Conservation (phyloP, 2,888 invertebrate genomes). For the Aradus depressus region DNA sequence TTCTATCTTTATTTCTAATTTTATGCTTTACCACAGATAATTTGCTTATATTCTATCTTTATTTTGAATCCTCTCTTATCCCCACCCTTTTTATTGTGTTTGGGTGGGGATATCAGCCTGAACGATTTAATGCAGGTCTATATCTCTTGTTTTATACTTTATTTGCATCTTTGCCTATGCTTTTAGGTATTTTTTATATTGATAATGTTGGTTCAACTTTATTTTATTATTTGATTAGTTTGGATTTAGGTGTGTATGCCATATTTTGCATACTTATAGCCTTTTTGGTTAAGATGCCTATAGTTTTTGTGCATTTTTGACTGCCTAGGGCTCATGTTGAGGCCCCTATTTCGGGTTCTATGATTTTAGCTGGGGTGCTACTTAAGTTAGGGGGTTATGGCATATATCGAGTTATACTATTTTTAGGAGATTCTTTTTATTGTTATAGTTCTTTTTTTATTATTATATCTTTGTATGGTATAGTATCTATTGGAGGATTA, state of each 20-base stretch:
- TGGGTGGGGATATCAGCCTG: conserved; percentile 55
- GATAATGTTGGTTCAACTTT: conserved; percentile 29
- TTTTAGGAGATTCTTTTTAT: background rate
- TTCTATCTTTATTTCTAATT: conserved; percentile 46
- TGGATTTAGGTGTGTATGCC: too few relatives aligned
- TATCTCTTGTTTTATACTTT: conserved; percentile 62
- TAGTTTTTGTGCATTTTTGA: conserved; percentile 8
- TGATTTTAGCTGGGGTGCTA: conserved; percentile 2
- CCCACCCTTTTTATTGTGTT: conserved; percentile 56
- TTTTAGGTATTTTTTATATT: conserved; percentile 46
- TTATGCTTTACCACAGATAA: conserved; percentile 46
- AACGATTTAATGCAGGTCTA: conserved; percentile 52
- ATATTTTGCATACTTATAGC: background rate
- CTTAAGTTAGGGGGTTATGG: conserved; percentile 3
- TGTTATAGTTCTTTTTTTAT: background rate
- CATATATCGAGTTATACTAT: background rate
- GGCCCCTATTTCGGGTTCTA: conserved; percentile 7
- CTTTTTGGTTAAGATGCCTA: conserved; percentile 6
- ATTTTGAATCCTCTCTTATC: conserved; percentile 57
- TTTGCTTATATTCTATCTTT: conserved; percentile 56
- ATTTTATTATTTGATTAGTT: conserved; percentile 37
- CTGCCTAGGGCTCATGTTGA: conserved; percentile 9
- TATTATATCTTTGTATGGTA: background rate
- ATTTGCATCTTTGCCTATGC: conserved; percentile 53
- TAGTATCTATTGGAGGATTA: background rate